Conservation (phyloP, 2,888 invertebrate genomes). For the Rugalucina vietnamica region DNA sequence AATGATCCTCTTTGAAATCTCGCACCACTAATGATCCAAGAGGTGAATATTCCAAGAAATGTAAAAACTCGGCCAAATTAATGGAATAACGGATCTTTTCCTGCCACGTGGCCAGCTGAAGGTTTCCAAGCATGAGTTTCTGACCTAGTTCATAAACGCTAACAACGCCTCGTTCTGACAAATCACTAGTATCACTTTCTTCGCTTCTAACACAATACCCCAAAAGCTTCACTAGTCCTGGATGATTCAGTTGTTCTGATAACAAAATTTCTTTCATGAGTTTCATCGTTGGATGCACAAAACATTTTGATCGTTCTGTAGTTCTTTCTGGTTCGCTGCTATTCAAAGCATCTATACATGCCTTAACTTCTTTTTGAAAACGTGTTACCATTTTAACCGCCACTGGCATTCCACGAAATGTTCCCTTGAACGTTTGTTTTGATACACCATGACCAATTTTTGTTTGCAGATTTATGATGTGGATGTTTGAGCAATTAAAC, state of each 20-base stretch:
- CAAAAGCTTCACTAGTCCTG: constrained; percentile 76
- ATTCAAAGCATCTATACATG: constrained; percentile 72
- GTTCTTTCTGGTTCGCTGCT: constrained; percentile 41
- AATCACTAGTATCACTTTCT: constrained; percentile 79
- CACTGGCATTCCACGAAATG: constrained; percentile 70
- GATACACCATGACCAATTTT: constrained; percentile 81
- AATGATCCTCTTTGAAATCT: constrained; percentile 81
- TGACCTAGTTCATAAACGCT: constrained; percentile 79
- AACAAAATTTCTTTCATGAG: constrained; percentile 82
- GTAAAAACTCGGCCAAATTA: constrained; percentile 76
- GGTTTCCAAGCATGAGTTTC: constrained; percentile 71
- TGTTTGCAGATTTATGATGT: constrained; percentile 71
- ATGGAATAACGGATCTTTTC: constrained; percentile 71
- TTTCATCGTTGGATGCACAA: constrained; percentile 78
- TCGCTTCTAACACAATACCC: constrained; percentile 82
- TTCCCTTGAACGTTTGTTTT: constrained; percentile 79
- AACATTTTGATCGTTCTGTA: constrained; percentile 69
- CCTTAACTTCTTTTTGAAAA: constrained; percentile 77
- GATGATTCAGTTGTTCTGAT: constrained; percentile 77
- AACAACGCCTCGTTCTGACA: constrained; percentile 79
- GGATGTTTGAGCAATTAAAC: constrained; percentile 78
- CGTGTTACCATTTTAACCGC: constrained; percentile 82
- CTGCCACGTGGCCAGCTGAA: constrained; percentile 74
- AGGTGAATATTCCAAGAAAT: constrained; percentile 79
- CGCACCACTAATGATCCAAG: constrained; percentile 80